Percentiles rank a stretch among this genome's conserved stretches.
Conservation (phyloP, 2,797 vertebrate genomes). For the Sebastes baramenuke region DNA sequence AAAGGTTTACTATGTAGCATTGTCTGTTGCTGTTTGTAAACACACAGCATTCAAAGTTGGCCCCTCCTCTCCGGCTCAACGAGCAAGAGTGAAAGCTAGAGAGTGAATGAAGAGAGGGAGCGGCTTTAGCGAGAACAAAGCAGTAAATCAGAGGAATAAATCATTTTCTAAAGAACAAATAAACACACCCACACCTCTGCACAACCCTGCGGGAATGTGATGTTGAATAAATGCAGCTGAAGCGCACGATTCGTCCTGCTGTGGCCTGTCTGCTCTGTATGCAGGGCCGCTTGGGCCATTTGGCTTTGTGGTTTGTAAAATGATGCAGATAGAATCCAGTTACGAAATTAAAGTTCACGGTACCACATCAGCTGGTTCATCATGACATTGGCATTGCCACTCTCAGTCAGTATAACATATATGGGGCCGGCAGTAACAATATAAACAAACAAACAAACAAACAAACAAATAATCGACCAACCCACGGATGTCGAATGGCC, state of each 20-base stretch:
- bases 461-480: too few species aligned
- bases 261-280: neutral
- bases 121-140: neutral
- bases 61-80: neutral
- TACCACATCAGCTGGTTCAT: too few species aligned
- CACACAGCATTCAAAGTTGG: neutral
- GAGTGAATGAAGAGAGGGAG: neutral
- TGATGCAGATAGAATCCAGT: too few species aligned
- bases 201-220: neutral
- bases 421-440: too few species aligned
- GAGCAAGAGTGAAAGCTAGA: neutral
- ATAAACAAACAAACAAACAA: too few species aligned
- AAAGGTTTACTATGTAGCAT: neutral
- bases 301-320: too few species aligned
- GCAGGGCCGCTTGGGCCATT: too few species aligned
- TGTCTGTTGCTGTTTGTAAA: neutral
- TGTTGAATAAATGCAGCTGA: neutral
- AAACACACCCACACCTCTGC: neutral
- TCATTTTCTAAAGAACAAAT: neutral
- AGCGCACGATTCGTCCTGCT: neutral
- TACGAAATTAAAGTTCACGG: too few species aligned
- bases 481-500: too few species aligned
- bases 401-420: too few species aligned
- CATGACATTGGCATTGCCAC: too few species aligned
- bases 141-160: neutral